Evolutionary conservation across 37 sponge, comb jelly and placozoan genomes (phyloP).

Genomic region (Corticium candelabrum): DNA sequence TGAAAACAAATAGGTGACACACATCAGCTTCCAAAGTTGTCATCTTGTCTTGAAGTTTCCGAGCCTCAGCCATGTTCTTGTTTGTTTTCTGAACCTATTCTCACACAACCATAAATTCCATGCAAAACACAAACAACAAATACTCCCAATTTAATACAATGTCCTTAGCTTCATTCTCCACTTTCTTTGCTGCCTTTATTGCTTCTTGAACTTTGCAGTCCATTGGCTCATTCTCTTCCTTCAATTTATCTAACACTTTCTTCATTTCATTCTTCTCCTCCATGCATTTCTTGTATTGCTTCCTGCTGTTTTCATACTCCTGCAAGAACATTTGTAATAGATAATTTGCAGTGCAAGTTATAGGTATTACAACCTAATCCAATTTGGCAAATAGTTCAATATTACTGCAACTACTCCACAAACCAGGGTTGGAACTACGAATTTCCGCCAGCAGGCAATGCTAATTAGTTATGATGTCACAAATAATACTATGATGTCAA

Average conservation of each 20-base stretch:
- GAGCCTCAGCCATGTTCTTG: background rate
- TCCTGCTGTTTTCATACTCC: conserved; percentile 60
- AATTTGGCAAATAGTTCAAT: no score
- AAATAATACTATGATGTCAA: no score
- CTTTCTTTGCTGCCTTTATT: background rate
- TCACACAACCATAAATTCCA: background rate
- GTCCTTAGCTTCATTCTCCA: background rate
- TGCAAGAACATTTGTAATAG: background rate
- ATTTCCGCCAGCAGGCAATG: no score
- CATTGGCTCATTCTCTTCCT: conserved; percentile 30
- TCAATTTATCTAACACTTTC: conserved; percentile 19
- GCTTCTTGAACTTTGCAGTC: background rate
- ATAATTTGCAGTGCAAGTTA: conserved; percentile 3
- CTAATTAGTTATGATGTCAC: no score
- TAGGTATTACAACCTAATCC: background rate
- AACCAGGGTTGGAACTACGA: no score
- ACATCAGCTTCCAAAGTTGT: no score
- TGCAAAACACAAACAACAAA: no score
- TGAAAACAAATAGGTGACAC: no score
- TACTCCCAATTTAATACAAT: no score
- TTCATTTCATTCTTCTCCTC: conserved; percentile 29
- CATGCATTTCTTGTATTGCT: conserved; percentile 27
- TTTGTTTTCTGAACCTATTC: background rate
- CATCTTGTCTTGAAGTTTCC: background rate
- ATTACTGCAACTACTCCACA: no score